These are phyloP conservation scores for Marcusenius ussheri DNA, from an alignment of 2,113 vertebrate species.

Conservation along the genomic window DNA sequence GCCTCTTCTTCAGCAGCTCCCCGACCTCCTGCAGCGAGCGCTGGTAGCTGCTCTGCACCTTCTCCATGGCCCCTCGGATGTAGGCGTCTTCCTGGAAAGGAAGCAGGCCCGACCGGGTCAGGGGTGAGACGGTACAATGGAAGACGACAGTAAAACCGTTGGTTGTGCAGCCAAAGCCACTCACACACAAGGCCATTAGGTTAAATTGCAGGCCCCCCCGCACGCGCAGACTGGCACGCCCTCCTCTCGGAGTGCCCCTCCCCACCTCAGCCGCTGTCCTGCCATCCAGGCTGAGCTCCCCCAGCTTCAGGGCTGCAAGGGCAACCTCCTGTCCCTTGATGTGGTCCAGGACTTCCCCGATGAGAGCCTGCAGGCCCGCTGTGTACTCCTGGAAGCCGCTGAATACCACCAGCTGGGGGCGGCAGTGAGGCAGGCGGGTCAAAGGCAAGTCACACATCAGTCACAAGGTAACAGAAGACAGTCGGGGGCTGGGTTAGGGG, in stretches of 20 bases:
- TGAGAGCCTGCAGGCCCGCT: slow-evolving; percentile 73
- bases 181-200: background rate
- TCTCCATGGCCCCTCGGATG: slow-evolving; percentile 79
- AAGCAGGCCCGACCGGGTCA: background rate
- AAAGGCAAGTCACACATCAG: background rate
- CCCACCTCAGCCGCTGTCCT: slow-evolving; percentile 65
- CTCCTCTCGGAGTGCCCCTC: background rate
- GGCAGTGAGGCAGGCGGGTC: slow-evolving; percentile 11
- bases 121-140: background rate
- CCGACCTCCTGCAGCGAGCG: slow-evolving; percentile 88
- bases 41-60: slow-evolving; percentile 91
- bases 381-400: slow-evolving; percentile 82
- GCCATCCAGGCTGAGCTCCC: slow-evolving; percentile 75
- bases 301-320: slow-evolving; percentile 79
- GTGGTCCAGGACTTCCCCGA: slow-evolving; percentile 74
- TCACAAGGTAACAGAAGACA: background rate
- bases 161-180: background rate
- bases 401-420: slow-evolving; percentile 73
- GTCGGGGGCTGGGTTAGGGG: background rate
- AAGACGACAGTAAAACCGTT: background rate
- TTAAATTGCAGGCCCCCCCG: background rate
- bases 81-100: slow-evolving; percentile 75
- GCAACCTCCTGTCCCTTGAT: slow-evolving; percentile 78
- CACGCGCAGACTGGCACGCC: too few relatives aligned
- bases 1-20: slow-evolving; percentile 89